These are phyloP conservation scores for Talpa occidentalis DNA, from an alignment of 2,113 vertebrate species.

Conservation along the genomic window DNA sequence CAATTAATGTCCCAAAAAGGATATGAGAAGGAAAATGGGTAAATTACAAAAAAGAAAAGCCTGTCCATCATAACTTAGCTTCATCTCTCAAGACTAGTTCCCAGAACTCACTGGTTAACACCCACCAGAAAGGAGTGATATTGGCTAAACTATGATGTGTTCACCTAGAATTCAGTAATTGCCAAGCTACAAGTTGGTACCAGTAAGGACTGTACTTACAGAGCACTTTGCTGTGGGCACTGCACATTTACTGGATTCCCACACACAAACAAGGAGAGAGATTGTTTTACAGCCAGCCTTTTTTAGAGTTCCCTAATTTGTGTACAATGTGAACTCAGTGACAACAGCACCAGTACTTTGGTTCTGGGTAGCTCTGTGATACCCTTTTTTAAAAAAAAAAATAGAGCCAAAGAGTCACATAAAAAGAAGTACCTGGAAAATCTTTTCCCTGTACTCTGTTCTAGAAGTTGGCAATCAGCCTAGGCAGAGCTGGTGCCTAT, in stretches of 20 bases:
- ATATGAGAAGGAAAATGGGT: background rate
- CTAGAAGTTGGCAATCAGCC: background rate
- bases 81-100: background rate
- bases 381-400: background rate
- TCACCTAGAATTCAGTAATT: slow-evolving; percentile 29
- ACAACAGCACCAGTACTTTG: background rate
- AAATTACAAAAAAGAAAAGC: background rate
- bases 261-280: background rate
- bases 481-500: too few species aligned
- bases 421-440: background rate
- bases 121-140: background rate
- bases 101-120: background rate
- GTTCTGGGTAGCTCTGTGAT: background rate
- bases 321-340: background rate
- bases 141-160: background rate
- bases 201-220: background rate
- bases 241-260: background rate
- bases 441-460: background rate
- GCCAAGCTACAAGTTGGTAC: background rate
- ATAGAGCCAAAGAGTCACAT: background rate
- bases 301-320: background rate
- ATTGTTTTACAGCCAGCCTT: background rate
- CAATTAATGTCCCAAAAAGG: background rate
- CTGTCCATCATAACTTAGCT: background rate
- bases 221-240: background rate